Base-by-base conservation (phyloP, 2,888 invertebrate species). In the Drosophila antonietae region DNA sequence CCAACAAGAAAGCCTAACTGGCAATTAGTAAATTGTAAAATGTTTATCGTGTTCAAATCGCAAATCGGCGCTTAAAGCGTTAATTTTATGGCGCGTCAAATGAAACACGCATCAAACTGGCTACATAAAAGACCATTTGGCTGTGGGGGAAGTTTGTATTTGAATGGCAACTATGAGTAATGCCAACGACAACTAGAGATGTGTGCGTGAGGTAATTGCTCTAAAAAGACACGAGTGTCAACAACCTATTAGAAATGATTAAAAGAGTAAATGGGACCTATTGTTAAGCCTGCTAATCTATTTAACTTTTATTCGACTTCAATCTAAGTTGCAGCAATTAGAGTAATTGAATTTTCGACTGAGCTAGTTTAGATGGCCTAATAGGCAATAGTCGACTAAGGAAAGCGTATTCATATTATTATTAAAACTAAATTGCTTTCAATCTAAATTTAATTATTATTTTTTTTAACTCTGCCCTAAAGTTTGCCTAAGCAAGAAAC, bases 41-140 rank as follows among this genome's bases (percentile, higher is more conserved):
- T 68, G 76, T 77, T 83, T 59, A 82, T 75, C 83, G 68, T 52
- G 35, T 2, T 18, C 59, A 72, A 75, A 81, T 84, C 68, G 61
- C 59, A 64, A 83, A 65, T 64, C 49, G 63, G 31, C 57, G 58
- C 28, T 55, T 31, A 62, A 61, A 71, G 75, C 70, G 68, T 68
- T 57, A 60, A 65, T 73, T 75, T 72, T 62, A 78, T 72, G 65
- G 65, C 83, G 63, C 63, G 52, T 64, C 56, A 76, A 76, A 76
- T 65, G 55, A 65, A 69, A 73, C 63, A 76, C 68, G 73, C 80
- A 82, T 74, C 68, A 76, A 82, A 60, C 10, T 37, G 68, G 57
- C 56, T 81, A 47, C 66, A 76, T 31, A 70, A 33, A 51, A 73
- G 43, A 68, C 51, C 60, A 69, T 73, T 72, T 70, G n/a, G n/a